Conservation (phyloP, 2,888 invertebrate genomes). For the Athalia cordata region DNA sequence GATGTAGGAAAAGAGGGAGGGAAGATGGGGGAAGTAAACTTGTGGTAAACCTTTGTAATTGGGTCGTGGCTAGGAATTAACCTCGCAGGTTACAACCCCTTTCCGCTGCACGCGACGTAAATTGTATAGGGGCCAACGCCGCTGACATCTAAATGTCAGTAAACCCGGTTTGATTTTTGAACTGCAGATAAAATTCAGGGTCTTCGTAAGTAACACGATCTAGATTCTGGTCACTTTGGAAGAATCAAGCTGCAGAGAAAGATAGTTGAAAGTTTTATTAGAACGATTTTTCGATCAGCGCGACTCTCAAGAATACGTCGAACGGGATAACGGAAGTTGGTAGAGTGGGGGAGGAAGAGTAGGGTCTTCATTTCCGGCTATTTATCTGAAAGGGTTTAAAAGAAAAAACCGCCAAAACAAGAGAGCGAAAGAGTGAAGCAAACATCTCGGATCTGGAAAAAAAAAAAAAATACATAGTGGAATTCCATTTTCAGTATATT, state of each 20-base stretch:
- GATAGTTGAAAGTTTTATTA: not conserved
- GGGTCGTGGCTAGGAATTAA: slow-evolving; percentile 35
- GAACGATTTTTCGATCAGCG: slow-evolving; percentile 10
- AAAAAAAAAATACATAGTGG: not conserved
- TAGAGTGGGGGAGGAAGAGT: not conserved
- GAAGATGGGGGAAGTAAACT: not conserved
- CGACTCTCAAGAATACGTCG: slow-evolving; percentile 4
- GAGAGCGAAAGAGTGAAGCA: slow-evolving; percentile 26
- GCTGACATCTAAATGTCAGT: not conserved
- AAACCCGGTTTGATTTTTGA: not conserved
- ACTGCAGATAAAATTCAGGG: not conserved
- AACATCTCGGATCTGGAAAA: slow-evolving; percentile 32
- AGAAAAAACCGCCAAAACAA: not conserved
- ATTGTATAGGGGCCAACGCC: not conserved
- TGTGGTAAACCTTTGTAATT: slow-evolving; percentile 44
- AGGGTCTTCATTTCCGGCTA: slow-evolving; percentile 39
- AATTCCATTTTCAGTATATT: slow-evolving; percentile 4
- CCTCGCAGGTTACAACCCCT: slow-evolving; percentile 34
- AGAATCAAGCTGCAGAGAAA: not conserved
- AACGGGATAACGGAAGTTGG: slow-evolving; percentile 31
- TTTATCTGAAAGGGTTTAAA: slow-evolving; percentile 35
- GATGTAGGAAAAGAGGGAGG: not conserved
- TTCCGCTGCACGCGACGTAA: not conserved
- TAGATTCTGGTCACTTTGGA: not conserved
- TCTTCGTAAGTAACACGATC: not conserved